Conservation (phyloP, 92 coral and sea anemone genomes). For the Parazoanthus swiftii region DNA sequence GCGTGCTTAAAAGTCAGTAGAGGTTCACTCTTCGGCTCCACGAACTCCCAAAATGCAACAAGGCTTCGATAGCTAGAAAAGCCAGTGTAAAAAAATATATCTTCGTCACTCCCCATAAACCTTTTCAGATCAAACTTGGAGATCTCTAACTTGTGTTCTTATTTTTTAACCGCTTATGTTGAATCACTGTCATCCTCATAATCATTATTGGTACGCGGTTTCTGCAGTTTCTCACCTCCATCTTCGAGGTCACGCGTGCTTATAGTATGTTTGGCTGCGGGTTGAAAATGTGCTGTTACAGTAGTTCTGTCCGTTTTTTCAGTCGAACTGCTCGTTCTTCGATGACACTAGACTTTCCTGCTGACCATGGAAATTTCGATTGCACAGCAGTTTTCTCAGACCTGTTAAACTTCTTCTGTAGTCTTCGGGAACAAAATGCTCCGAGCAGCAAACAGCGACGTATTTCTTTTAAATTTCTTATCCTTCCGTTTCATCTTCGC, state of each 20-base stretch:
- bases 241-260: neutral
- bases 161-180: too few relatives aligned
- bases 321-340: slow-evolving; percentile 5
- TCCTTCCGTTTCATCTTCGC: slow-evolving; percentile 38
- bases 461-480: slow-evolving; percentile 30
- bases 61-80: slow-evolving; percentile 37
- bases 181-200: neutral
- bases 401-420: slow-evolving; percentile 23
- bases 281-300: neutral
- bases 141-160: too few relatives aligned
- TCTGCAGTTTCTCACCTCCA: slow-evolving; percentile 23
- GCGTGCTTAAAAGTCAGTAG: slow-evolving; percentile 42
- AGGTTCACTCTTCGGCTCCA: slow-evolving; percentile 29
- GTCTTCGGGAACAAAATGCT: slow-evolving; percentile 29
- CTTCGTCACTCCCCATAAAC: slow-evolving; percentile 30
- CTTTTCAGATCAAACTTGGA: slow-evolving; percentile 18
- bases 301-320: slow-evolving; percentile 1
- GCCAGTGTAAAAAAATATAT: slow-evolving; percentile 36
- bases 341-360: neutral
- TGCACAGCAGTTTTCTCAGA: slow-evolving; percentile 23
- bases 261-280: neutral
- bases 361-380: slow-evolving; percentile 28
- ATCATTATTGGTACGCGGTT: neutral
- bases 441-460: slow-evolving; percentile 43
- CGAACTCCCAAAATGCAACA: slow-evolving; percentile 45